Evolutionary conservation across 2,113 vertebrate species (phyloP).

Genomic region (Hydrochoerus hydrochaeris): DNA sequence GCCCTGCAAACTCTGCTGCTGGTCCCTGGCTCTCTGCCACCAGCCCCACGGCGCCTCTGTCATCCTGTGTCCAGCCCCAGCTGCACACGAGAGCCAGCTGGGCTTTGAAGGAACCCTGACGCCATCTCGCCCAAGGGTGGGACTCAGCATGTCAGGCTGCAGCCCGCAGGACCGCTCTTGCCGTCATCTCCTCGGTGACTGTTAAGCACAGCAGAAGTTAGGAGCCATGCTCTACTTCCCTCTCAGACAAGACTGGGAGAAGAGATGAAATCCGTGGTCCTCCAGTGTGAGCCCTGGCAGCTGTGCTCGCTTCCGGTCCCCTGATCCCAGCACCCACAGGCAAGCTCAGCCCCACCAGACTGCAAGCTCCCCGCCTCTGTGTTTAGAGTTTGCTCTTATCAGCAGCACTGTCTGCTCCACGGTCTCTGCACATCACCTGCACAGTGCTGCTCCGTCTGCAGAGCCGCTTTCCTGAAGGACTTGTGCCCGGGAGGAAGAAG

Average conservation of each 20-base stretch:
- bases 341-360: neutral
- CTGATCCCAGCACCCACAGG: no score
- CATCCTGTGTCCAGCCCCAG: neutral
- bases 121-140: neutral
- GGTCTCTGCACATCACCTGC: neutral
- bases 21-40: neutral
- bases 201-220: neutral
- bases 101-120: neutral
- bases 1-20: neutral
- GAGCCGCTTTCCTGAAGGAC: neutral
- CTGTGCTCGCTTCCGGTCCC: neutral
- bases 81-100: accelerated
- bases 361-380: neutral
- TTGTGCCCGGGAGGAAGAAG: neutral
- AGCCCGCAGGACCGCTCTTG: neutral
- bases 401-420: neutral
- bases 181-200: neutral
- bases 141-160: no score
- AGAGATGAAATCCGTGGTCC: accelerated
- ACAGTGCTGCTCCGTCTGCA: neutral
- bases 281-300: neutral
- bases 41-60: neutral
- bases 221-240: neutral
- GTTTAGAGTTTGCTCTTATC: neutral
- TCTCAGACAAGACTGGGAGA: neutral